Conservation (phyloP, 2,113 vertebrate species). For the Okapia johnstoni region DNA sequence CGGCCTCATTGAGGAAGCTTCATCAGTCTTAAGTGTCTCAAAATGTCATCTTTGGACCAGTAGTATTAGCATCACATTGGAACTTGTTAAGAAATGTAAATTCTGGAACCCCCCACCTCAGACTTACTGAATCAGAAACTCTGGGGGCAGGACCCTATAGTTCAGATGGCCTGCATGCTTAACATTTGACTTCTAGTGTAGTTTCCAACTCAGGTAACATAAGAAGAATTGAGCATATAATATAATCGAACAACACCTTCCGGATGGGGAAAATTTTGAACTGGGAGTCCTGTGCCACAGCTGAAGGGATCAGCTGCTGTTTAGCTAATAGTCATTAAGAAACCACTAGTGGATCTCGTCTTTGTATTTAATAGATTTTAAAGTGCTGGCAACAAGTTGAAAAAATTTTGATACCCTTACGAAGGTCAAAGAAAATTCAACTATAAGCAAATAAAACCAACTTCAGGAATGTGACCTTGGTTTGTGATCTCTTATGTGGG, state of each 20-base stretch:
- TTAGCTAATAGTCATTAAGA: not conserved
- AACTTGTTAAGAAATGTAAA: not conserved
- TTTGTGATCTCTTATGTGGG: not conserved
- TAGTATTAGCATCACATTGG: not conserved
- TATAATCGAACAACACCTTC: not conserved
- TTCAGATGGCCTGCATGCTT: not conserved
- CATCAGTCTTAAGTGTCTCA: not conserved
- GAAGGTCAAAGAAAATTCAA: not conserved
- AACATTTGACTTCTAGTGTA: not conserved
- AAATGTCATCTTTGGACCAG: not conserved
- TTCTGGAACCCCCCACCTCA: not conserved
- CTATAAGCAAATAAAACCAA: not conserved
- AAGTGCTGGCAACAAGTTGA: not conserved
- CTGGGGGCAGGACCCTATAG: not conserved
- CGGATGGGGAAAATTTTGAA: not conserved
- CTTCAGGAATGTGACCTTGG: not conserved
- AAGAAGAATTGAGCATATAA: not conserved
- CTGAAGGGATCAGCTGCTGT: not conserved
- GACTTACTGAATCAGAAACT: not conserved
- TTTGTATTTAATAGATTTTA: constrained; percentile 8
- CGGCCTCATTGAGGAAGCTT: not conserved
- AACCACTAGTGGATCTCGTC: not conserved
- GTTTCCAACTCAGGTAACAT: not conserved
- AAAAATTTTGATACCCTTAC: not conserved
- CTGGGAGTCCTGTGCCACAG: not conserved